These are phyloP conservation scores for Beris chalybata DNA, from an alignment of 2,888 invertebrate species.

Conservation along the genomic window DNA sequence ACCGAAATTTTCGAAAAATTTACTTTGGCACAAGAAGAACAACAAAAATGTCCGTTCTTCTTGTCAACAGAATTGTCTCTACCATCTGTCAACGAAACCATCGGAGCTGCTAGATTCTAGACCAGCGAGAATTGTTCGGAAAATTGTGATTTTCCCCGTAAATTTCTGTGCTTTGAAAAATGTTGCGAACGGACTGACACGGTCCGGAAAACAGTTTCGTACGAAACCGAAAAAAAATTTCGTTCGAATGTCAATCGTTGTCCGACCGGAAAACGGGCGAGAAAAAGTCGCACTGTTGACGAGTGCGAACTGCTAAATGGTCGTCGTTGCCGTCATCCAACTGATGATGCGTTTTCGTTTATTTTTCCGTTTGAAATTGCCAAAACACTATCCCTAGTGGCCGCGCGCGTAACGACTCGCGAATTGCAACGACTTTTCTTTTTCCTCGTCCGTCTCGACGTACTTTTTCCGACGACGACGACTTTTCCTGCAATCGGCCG, in stretches of 20 bases:
- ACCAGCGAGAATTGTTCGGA: neutral
- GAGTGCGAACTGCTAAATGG: neutral
- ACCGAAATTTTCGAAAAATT: too few relatives aligned
- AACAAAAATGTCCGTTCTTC: conserved; percentile 18
- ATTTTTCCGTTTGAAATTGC: conserved; percentile 1
- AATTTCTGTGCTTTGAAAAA: neutral
- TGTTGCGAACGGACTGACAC: conserved; percentile 11
- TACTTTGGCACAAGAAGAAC: neutral
- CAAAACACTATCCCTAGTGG: conserved; percentile 3
- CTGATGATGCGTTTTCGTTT: conserved; percentile 17
- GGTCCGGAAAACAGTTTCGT: neutral
- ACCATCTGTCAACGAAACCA: conserved; percentile 19
- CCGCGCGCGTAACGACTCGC: neutral
- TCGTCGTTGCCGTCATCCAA: neutral
- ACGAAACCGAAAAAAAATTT: too few relatives aligned
- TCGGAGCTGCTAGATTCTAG: neutral
- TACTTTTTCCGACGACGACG: neutral
- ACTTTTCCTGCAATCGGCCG: neutral
- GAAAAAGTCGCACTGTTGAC: too few relatives aligned
- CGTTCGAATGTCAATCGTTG: too few relatives aligned
- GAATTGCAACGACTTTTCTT: neutral
- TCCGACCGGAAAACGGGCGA: too few relatives aligned
- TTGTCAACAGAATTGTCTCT: conserved; percentile 21
- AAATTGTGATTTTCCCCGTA: neutral
- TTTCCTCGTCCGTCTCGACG: neutral